A percentile compares a stretch with the other conserved stretches of the same genome.
phyloP scores from a whole-genome alignment of 2,797 vertebrate species.

The Spinus pinus region DNA sequence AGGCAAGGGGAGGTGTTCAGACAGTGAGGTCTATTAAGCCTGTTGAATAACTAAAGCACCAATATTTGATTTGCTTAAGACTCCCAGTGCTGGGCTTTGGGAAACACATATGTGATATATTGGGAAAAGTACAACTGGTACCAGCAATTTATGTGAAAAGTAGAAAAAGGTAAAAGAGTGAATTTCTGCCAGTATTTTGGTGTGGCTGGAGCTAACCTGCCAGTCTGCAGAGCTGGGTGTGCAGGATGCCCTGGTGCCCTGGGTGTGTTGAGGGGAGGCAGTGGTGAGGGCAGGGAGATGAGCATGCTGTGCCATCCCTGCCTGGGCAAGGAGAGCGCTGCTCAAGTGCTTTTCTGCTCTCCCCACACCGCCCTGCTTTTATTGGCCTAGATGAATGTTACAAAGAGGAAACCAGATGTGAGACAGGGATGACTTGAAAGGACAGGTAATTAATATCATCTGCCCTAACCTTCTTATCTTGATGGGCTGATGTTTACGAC shows the following conservation, averaged over 20 bases:
- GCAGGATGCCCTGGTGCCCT: not conserved
- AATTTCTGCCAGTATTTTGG: not conserved
- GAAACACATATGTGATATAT: not conserved
- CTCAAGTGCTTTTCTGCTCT: conserved; percentile 20
- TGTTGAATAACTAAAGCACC: not conserved
- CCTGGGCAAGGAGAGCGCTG: not conserved
- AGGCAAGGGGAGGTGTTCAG: not conserved
- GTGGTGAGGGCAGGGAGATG: not conserved
- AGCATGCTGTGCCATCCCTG: not conserved
- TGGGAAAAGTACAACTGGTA: not conserved
- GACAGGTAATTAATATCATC: conserved; percentile 81
- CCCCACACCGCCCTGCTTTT: conserved; percentile 52
- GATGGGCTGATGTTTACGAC: conserved; percentile 69
- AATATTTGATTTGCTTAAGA: not conserved
- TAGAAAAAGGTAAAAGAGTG: not conserved
- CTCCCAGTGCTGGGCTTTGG: not conserved
- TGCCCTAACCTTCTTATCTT: conserved; percentile 80
- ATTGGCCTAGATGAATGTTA: conserved; percentile 73
- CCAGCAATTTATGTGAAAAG: not conserved
- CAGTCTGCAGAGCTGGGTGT: not conserved
- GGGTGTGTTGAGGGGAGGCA: not conserved
- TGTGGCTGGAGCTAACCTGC: not conserved
- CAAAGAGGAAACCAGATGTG: conserved; percentile 81
- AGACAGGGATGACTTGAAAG: conserved; percentile 77
- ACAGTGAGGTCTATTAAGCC: not conserved